Evolutionary conservation across 2,797 vertebrate species (phyloP).

Genomic region (Pangasius djambal): DNA sequence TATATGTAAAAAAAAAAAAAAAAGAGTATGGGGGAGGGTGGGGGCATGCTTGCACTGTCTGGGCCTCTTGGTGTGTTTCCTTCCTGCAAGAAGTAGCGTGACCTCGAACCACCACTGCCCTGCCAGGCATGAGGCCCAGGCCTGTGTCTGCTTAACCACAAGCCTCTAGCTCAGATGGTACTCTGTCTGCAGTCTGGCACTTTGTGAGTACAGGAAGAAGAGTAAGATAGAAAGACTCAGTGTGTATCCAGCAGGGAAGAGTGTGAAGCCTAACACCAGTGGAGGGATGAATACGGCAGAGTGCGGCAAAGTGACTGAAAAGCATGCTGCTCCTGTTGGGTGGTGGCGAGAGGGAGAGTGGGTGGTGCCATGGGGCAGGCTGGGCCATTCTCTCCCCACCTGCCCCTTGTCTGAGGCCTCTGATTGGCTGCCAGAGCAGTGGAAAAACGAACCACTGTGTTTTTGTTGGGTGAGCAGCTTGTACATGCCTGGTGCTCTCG

Average conservation of each 20-base stretch:
- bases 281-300: conserved; percentile 18
- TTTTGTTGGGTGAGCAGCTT: conserved; percentile 72
- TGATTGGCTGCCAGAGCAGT: conserved; percentile 71
- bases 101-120: conserved; percentile 64
- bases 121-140: conserved; percentile 47
- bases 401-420: conserved; percentile 56
- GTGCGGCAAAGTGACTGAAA: conserved; percentile 37
- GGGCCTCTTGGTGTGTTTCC: conserved; percentile 57
- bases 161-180: neutral
- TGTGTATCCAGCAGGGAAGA: conserved; percentile 19
- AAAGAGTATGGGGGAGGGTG: conserved; percentile 13
- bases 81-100: conserved; percentile 61
- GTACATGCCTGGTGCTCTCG: conserved; percentile 62
- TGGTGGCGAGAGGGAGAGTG: conserved; percentile 58
- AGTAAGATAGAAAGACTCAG: neutral
- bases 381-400: conserved; percentile 70
- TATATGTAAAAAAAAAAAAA: neutral
- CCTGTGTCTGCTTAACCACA: conserved; percentile 22
- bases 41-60: conserved; percentile 52
- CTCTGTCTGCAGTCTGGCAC: neutral
- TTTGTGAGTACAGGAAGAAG: neutral
- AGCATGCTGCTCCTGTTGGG: conserved; percentile 76
- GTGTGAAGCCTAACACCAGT: conserved; percentile 13
- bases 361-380: conserved; percentile 63
- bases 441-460: conserved; percentile 68